Evolutionary conservation across 2,888 invertebrate species (phyloP), one percentile per base, ranked within the genome.

Genomic region (Eulithis prunata): DNA sequence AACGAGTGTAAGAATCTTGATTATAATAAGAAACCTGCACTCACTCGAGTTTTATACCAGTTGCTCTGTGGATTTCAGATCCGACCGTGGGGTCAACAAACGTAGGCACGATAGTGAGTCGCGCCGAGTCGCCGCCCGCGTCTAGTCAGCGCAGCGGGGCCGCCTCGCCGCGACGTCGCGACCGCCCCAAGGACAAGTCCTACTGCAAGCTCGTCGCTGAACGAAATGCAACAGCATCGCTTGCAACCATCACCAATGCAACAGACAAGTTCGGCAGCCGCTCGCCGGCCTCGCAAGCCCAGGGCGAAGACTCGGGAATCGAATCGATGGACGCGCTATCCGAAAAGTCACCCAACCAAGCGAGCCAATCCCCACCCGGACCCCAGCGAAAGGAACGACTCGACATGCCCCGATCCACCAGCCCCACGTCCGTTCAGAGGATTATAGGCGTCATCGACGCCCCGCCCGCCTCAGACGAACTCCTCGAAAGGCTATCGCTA

Each of bases 291-390:
- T 90, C 91, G 28, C 94, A 94, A 71, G 93, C 93, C 47, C 96
- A 96, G 78, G 97, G 97, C 53, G 98, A 98, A 83, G 97, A 98
- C 87, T 97, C 97, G 64, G 98, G 98, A 13, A 98, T 98, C 64
- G 98, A 98, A 85, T 97, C 97, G 46, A 97, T 98, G 98, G 98
- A 98, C 84, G 97, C 98, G 2, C 88, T 97, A n/a, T 97, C 97
- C 21, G 98, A 98, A 85, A 98, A 98, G 84, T 97, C 96, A 71
- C 97, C 97, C n/a, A 97, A 97, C 86, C 97, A 97, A 84, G 96
- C 97, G 88, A 64, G 69, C 52, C 96, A 92, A 91, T 97, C 95
- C 85, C 97, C 95, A 71, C 94, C 94, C 77, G 89, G 93, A 1
- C 86, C 86, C 21, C 87, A 88, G 78, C 79, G 88, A 51, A 91